Conservation (phyloP, 2,888 invertebrate genomes). For the Drosophila dives region DNA sequence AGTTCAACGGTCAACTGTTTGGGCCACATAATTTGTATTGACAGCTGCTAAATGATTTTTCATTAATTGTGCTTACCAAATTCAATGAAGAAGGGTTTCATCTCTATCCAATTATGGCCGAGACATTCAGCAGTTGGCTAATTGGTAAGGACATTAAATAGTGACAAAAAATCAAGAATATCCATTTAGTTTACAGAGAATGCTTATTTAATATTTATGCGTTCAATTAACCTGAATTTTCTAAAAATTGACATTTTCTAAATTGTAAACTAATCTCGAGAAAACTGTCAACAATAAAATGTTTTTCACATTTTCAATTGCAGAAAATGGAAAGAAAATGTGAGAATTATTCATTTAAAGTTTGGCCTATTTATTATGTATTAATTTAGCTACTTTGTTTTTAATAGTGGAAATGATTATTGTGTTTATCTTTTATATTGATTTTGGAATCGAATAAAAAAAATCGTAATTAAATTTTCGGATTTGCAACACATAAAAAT, state of each 20-base stretch:
- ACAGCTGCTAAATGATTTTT: constrained; percentile 40
- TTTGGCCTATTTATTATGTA: neutral
- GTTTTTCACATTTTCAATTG: neutral
- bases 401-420: neutral
- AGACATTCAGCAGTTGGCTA: constrained; percentile 32
- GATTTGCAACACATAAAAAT: neutral
- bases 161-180: neutral
- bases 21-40: constrained; percentile 18
- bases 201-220: neutral
- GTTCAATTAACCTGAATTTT: neutral
- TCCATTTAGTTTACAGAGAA: neutral
- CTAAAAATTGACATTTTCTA: neutral
- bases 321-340: neutral
- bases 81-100: neutral
- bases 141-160: constrained; percentile 27
- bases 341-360: neutral
- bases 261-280: neutral
- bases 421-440: neutral
- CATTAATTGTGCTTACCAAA: constrained; percentile 24
- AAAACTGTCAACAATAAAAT: neutral
- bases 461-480: neutral
- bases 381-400: neutral
- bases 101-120: neutral
- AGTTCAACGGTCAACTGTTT: neutral
- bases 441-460: neutral